Base-by-base conservation (phyloP, 2,888 invertebrate genomes). In the Lasioglossum malachurum region DNA sequence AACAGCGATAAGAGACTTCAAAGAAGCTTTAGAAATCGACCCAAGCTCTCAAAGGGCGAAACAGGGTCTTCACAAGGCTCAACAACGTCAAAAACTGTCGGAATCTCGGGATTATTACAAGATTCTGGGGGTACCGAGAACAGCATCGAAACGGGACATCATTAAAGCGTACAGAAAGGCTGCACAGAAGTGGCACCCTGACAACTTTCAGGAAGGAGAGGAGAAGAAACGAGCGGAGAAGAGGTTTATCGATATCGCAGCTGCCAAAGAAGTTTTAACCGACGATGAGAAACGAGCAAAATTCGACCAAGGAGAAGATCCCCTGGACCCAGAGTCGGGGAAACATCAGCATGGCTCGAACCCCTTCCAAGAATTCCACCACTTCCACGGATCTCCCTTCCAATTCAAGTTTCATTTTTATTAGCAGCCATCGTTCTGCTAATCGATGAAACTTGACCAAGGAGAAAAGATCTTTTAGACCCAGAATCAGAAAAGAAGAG, bases 151-250 rank as follows among this genome's bases (percentile, higher is more conserved):
- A 96, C 97, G 97, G 93, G 99, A 99, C 95, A 98, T 99, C 71
- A 96, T 97, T 23, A 99, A 99, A 96, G 99, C 99, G 31, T 99
- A 99, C 95, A 97, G 99, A 90, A 99, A 98, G 96, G 97, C 98
- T 78, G 99, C 99, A 23, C 98, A 99, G 95, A 98, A 99, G 95
- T 99, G 99, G 99, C 99, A 99, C 96, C 99, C 99, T 0, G 99
- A 99, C 96, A 99, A 98, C 96, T 99, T 97, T 95, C 97, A 96
- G 78, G 96, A 96, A 76, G 98, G 97, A 19, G 98, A 98, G 87
- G 98, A 98, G 95, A 99, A 99, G 96, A 98, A 99, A 94, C 96
- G 97, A 77, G 99, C 99, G 0, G 98, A 99, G 95, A 99, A 99
- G 96, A 99, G 98, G 96, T 99, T 99, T 95, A 99, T 99, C 88